Conservation (phyloP, 2,888 invertebrate genomes). For the Ischnura elegans region DNA sequence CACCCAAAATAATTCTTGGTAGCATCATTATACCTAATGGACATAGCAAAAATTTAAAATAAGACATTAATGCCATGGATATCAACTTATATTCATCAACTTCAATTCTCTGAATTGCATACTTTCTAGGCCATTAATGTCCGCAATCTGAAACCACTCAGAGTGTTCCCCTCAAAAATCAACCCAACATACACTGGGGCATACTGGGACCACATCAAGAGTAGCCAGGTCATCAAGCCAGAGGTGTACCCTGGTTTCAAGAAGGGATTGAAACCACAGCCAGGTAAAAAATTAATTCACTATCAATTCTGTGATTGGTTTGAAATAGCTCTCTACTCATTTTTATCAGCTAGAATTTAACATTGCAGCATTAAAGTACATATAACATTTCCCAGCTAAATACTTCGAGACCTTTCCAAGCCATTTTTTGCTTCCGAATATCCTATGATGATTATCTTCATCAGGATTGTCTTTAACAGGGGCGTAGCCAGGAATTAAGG, state of each 20-base stretch:
- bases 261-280: constrained; percentile 17
- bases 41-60: not conserved
- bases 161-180: not conserved
- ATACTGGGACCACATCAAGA: constrained; percentile 46
- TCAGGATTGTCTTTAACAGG: no score
- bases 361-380: no score
- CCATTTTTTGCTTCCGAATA: no score
- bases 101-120: not conserved
- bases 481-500: no score
- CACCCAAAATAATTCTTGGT: not conserved
- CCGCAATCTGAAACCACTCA: not conserved
- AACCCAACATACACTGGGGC: constrained; percentile 29
- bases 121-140: constrained; percentile 32
- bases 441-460: no score
- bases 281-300: not conserved
- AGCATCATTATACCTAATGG: not conserved
- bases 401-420: no score
- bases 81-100: not conserved
- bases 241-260: constrained; percentile 34
- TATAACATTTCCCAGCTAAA: no score
- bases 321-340: no score
- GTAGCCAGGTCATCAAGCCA: constrained; percentile 40
- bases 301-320: not conserved
- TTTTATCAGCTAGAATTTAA: no score
- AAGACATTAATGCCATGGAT: not conserved